Conservation (phyloP, 2,113 vertebrate species). For the Psilopsiagon aymara region DNA sequence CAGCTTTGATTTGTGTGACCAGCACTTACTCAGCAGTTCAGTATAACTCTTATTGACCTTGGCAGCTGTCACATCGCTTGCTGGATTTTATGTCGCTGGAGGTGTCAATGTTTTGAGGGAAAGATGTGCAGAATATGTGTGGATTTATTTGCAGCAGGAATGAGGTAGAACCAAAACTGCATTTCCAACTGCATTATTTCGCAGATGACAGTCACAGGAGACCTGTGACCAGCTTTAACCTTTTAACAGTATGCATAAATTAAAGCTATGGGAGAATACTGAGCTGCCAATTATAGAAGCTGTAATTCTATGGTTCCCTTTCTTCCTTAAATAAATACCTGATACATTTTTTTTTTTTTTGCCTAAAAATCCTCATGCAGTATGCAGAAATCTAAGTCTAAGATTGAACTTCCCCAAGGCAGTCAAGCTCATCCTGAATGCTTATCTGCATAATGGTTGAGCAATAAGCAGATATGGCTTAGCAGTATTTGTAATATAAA, state of each 20-base stretch:
- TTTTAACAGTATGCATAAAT: slow-evolving; percentile 33
- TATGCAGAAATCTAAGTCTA: not conserved
- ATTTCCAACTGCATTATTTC: slow-evolving; percentile 61
- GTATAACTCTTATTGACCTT: slow-evolving; percentile 76
- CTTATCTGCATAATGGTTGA: slow-evolving; percentile 35
- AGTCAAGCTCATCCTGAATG: slow-evolving; percentile 10
- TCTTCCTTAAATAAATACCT: not conserved
- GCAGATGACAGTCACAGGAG: slow-evolving; percentile 46
- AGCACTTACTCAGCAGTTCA: slow-evolving; percentile 72
- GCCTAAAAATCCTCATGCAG: not conserved
- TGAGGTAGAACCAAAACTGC: slow-evolving; percentile 30
- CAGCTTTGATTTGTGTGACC: slow-evolving; percentile 69
- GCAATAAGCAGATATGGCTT: slow-evolving; percentile 34
- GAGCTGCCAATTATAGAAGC: slow-evolving; percentile 41
- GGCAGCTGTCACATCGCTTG: slow-evolving; percentile 71
- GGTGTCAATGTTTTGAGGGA: slow-evolving; percentile 63
- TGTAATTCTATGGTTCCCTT: slow-evolving; percentile 3
- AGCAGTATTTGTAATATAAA: slow-evolving; percentile 6
- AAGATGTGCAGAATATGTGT: slow-evolving; percentile 39
- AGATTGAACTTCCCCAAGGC: slow-evolving; percentile 2
- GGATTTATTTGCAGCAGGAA: slow-evolving; percentile 60
- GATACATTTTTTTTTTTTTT: not conserved
- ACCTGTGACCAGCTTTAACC: slow-evolving; percentile 49
- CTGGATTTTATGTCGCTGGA: slow-evolving; percentile 66
- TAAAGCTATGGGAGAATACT: slow-evolving; percentile 21